phyloP scores from a whole-genome alignment of 2,113 vertebrate genomes.

The Eupsittula cactorum region DNA sequence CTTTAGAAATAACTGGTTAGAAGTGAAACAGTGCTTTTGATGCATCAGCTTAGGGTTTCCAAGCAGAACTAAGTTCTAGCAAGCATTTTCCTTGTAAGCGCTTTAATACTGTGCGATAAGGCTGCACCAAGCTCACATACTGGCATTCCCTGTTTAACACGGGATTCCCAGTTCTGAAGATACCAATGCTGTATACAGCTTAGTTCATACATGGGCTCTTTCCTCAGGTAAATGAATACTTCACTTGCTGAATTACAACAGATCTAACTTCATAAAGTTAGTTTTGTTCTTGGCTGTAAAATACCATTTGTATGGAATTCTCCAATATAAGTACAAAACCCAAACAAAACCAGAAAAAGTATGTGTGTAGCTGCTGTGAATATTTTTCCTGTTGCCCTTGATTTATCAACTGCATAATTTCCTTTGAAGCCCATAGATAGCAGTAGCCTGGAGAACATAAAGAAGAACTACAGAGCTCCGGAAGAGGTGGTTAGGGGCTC shows the following conservation, averaged over 20 bases:
- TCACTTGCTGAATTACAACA: neutral
- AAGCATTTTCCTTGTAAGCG: neutral
- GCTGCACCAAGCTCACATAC: neutral
- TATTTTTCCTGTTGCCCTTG: neutral
- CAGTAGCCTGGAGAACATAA: no score
- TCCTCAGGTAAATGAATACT: neutral
- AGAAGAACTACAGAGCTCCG: no score
- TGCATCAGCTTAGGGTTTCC: neutral
- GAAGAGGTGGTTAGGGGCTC: no score
- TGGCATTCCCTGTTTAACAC: neutral
- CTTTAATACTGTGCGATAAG: rapidly evolving
- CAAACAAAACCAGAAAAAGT: neutral
- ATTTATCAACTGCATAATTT: neutral
- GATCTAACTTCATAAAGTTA: neutral
- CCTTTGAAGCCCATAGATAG: neutral
- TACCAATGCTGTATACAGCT: rapidly evolving
- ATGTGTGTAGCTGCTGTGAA: neutral
- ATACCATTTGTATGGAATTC: neutral
- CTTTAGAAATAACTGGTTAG: neutral
- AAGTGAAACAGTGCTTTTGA: neutral
- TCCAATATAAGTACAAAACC: neutral
- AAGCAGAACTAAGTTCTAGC: neutral
- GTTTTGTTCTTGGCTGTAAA: neutral
- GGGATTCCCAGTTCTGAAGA: neutral
- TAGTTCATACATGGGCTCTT: neutral